Conservation (phyloP, 2,797 vertebrate species). For the Dryobates pubescens region DNA sequence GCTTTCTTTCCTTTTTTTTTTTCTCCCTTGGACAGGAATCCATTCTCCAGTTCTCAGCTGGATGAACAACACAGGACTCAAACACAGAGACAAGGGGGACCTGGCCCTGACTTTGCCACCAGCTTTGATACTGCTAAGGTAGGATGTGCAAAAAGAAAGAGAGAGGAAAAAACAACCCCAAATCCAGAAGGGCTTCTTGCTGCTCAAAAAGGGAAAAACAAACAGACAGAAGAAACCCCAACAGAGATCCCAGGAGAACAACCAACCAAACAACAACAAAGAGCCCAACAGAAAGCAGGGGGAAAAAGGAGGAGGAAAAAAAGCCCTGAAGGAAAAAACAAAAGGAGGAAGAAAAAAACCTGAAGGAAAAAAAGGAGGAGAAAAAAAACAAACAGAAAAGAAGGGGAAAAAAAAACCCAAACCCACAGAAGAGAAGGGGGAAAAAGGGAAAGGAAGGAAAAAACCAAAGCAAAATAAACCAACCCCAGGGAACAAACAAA, state of each 20-base stretch:
- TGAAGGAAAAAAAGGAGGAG: no score
- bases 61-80: constrained; percentile 86
- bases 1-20: constrained; percentile 73
- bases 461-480: no score
- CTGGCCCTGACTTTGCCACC: constrained; percentile 72
- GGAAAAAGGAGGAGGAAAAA: no score
- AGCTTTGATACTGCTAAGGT: constrained; percentile 79
- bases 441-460: no score
- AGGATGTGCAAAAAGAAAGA: constrained; percentile 86
- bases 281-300: no score
- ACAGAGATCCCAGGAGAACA: background rate
- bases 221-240: background rate
- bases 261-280: constrained; percentile 29
- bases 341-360: no score
- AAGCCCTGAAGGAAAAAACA: no score
- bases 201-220: constrained; percentile 32
- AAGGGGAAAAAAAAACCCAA: no score
- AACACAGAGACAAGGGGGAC: constrained; percentile 78
- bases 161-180: no score
- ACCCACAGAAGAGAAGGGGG: no score
- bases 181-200: constrained; percentile 42
- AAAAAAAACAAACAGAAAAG: no score
- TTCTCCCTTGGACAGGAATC: constrained; percentile 73
- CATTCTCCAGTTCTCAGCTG: constrained; percentile 80
- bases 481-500: no score